phyloP scores from a whole-genome alignment of 1,140 invertebrate genomes.

The Temnothorax nylanderi region DNA sequence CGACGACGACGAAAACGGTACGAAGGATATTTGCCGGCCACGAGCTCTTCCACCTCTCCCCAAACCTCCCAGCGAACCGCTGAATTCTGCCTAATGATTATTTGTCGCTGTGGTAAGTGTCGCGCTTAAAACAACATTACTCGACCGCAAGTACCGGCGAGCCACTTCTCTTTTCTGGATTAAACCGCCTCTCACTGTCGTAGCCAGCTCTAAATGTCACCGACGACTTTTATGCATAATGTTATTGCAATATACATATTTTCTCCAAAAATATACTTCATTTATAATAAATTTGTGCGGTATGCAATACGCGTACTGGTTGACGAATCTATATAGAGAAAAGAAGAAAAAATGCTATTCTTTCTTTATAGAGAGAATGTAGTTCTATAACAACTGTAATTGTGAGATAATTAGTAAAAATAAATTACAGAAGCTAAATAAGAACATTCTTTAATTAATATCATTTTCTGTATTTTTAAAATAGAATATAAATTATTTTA shows the following conservation, averaged over 20 bases:
- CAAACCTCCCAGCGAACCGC: slow-evolving; percentile 59
- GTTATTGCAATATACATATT: slow-evolving; percentile 13
- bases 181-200: slow-evolving; percentile 58
- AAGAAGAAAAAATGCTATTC: background rate
- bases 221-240: slow-evolving; percentile 17
- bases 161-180: slow-evolving; percentile 60
- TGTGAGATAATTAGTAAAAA: background rate
- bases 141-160: slow-evolving; percentile 69
- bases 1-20: slow-evolving; percentile 60
- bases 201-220: slow-evolving; percentile 31
- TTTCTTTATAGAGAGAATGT: background rate
- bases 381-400: background rate
- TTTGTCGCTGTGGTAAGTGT: slow-evolving; percentile 78
- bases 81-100: slow-evolving; percentile 79
- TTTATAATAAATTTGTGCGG: background rate
- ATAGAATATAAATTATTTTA: background rate
- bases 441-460: background rate
- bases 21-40: slow-evolving; percentile 71
- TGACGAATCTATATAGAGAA: background rate
- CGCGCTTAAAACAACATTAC: slow-evolving; percentile 78
- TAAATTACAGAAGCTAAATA: background rate
- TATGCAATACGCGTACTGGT: background rate
- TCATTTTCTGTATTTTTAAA: background rate
- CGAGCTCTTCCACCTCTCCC: slow-evolving; percentile 48
- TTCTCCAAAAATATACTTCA: background rate